Evolutionary conservation across 2,797 vertebrate species (phyloP).

Genomic region (Calcarius lapponicus): DNA sequence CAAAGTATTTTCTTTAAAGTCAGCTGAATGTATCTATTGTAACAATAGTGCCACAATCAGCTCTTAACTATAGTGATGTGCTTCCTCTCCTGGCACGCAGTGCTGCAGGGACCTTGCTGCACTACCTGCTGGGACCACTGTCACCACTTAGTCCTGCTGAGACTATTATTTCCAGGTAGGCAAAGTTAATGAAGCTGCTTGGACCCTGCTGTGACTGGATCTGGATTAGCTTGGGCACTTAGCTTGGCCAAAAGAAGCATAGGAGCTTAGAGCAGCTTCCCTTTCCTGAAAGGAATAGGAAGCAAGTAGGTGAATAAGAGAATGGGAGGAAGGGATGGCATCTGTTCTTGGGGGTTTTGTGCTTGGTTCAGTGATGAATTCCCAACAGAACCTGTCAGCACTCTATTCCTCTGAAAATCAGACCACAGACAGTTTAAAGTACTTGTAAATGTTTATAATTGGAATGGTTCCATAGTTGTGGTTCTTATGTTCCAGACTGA

Average conservation of each 20-base stretch:
- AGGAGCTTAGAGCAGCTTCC: neutral
- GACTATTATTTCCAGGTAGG: neutral
- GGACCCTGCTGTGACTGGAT: neutral
- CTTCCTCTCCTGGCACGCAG: neutral
- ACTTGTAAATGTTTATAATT: neutral
- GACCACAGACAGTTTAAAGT: neutral
- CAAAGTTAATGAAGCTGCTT: neutral
- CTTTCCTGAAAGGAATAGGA: neutral
- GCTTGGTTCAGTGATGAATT: neutral
- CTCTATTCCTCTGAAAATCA: neutral
- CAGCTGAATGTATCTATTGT: neutral
- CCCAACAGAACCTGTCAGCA: neutral
- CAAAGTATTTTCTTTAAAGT: neutral
- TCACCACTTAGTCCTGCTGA: neutral
- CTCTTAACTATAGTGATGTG: rapidly evolving
- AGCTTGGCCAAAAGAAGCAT: neutral
- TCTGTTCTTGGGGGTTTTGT: neutral
- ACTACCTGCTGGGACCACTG: neutral
- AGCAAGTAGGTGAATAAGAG: neutral
- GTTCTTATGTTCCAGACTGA: neutral
- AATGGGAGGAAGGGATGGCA: neutral
- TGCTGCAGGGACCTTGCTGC: neutral
- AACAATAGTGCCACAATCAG: neutral
- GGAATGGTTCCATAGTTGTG: too few relatives aligned
- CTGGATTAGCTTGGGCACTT: rapidly evolving